These are phyloP conservation scores for Diadegma fenestrale DNA, from an alignment of 2,888 invertebrate genomes.

Conservation along the genomic window DNA sequence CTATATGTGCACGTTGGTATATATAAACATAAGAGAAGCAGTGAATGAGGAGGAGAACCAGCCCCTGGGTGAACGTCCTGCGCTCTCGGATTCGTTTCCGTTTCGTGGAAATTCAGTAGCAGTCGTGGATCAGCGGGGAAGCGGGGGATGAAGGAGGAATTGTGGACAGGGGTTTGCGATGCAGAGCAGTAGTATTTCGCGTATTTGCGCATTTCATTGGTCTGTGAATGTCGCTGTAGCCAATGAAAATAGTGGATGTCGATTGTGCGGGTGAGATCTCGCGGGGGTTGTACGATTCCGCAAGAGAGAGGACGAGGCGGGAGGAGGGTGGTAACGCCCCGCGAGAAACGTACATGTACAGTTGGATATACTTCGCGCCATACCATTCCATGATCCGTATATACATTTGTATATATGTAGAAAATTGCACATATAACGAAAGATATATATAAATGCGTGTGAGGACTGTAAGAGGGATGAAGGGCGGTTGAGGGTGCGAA, in stretches of 20 bases:
- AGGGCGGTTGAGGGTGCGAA: conserved; percentile 32
- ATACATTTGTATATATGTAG: conserved; percentile 17
- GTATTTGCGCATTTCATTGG: conserved; percentile 83
- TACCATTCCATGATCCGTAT: conserved; percentile 42
- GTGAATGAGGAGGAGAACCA: conserved; percentile 61
- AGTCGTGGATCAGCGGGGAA: not conserved
- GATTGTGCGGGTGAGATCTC: conserved; percentile 76
- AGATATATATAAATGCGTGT: conserved; percentile 4
- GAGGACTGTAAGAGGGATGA: conserved; percentile 55
- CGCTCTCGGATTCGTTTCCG: conserved; percentile 71
- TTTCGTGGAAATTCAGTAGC: conserved; percentile 66
- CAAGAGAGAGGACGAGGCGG: conserved; percentile 41
- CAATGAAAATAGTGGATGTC: conserved; percentile 83
- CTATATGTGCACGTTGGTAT: conserved; percentile 1
- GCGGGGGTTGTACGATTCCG: conserved; percentile 67
- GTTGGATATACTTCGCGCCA: conserved; percentile 1
- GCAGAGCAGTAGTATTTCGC: conserved; percentile 72
- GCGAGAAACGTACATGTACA: conserved; percentile 57
- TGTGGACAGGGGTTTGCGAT: conserved; percentile 56
- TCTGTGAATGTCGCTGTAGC: conserved; percentile 83
- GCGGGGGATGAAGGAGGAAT: conserved; percentile 35
- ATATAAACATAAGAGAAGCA: conserved; percentile 58
- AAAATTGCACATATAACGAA: not conserved
- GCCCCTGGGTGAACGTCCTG: conserved; percentile 70
- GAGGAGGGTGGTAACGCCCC: conserved; percentile 81